Conservation (phyloP, 2,888 invertebrate genomes). For the Nomada lathburiana region DNA sequence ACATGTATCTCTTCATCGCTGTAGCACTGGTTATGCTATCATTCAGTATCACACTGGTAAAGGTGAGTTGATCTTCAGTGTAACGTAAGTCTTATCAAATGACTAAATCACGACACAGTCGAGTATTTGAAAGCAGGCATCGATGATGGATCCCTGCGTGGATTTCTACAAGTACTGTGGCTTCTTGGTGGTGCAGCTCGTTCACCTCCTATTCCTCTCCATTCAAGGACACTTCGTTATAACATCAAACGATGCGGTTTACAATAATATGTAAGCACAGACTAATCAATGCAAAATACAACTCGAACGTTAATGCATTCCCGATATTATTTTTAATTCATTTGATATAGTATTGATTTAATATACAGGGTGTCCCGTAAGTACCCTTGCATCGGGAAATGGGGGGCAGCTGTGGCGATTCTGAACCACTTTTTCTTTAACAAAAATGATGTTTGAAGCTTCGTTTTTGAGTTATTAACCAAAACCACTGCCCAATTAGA, state of each 20-base stretch:
- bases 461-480: too few relatives aligned
- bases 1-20: background rate
- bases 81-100: background rate
- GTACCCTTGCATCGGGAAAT: too few relatives aligned
- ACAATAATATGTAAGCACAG: conserved; percentile 6
- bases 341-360: too few relatives aligned
- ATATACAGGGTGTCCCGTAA: too few relatives aligned
- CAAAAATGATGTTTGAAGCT: too few relatives aligned
- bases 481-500: too few relatives aligned
- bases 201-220: conserved; percentile 20
- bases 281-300: too few relatives aligned
- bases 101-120: background rate
- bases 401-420: too few relatives aligned
- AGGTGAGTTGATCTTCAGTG: background rate
- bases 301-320: too few relatives aligned
- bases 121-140: background rate
- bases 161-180: conserved; percentile 1
- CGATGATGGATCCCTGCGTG: background rate
- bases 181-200: conserved; percentile 7
- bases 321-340: too few relatives aligned
- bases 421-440: too few relatives aligned
- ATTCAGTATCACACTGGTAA: background rate
- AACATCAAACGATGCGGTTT: background rate
- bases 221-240: conserved; percentile 33
- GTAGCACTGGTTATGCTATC: background rate